phyloP scores from a whole-genome alignment of 37 sponge, comb jelly and placozoan genomes.

The Agelas oroides region DNA sequence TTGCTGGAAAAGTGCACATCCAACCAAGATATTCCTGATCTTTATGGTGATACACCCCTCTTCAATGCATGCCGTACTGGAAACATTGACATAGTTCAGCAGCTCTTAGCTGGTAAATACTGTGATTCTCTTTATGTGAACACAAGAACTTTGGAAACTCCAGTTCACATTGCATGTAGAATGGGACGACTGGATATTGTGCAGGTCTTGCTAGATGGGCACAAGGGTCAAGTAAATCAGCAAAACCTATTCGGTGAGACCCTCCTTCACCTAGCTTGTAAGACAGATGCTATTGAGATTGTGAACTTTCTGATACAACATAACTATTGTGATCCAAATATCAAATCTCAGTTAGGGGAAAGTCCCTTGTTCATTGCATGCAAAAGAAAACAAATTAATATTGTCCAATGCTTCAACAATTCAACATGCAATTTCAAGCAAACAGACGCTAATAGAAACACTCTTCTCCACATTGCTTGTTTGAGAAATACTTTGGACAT shows the following conservation, averaged over 20 bases:
- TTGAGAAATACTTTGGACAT: no score
- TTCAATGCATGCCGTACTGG: constrained; percentile 1
- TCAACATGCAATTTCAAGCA: no score
- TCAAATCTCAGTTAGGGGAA: no score
- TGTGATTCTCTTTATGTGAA: neutral
- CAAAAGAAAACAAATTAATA: no score
- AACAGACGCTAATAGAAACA: no score
- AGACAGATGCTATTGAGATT: neutral
- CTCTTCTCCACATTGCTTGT: no score
- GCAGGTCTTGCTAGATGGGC: neutral
- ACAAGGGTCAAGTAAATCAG: neutral
- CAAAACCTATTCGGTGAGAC: neutral
- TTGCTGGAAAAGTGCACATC: no score
- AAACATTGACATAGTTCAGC: neutral
- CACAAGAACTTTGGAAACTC: neutral
- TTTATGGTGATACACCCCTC: neutral
- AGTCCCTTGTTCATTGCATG: no score
- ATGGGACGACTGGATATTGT: neutral
- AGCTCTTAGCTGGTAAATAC: neutral
- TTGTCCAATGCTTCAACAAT: no score
- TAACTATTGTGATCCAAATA: neutral
- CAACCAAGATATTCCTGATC: neutral
- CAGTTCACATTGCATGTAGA: constrained; percentile 6
- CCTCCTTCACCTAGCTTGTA: neutral
- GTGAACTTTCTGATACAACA: neutral